Evolutionary conservation across 2,113 vertebrate species (phyloP).

Genomic region (Sinosuthora webbiana): DNA sequence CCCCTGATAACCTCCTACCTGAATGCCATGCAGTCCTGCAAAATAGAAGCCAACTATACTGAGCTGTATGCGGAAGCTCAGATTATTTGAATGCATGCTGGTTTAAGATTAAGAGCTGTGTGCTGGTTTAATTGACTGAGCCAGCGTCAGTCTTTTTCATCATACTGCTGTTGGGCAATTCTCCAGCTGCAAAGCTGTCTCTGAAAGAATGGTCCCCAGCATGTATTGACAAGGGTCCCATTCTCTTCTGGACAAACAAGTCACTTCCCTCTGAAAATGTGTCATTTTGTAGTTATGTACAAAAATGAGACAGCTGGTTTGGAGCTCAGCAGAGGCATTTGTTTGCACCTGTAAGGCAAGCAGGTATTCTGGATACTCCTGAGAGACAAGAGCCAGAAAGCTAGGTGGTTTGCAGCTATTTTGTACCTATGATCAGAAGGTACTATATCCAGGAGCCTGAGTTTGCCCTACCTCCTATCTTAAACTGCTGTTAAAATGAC

Average conservation of each 20-base stretch:
- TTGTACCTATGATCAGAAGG: neutral
- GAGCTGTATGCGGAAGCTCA: neutral
- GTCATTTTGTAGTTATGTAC: neutral
- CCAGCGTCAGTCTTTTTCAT: neutral
- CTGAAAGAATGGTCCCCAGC: neutral
- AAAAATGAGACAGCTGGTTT: neutral
- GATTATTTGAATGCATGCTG: neutral
- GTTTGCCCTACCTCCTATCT: neutral
- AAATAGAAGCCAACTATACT: neutral
- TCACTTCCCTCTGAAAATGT: neutral
- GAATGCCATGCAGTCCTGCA: neutral
- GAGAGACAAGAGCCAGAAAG: neutral
- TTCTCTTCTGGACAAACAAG: conserved; percentile 21
- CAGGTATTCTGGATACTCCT: neutral
- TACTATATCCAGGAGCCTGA: neutral
- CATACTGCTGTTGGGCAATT: neutral
- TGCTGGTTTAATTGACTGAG: conserved; percentile 20
- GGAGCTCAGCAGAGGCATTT: neutral
- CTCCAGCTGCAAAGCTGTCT: conserved; percentile 34
- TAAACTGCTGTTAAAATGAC: neutral
- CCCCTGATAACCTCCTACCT: neutral
- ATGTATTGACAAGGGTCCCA: neutral
- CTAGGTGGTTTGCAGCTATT: neutral
- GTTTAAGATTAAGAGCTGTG: conserved; percentile 10
- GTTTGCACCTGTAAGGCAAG: neutral